Evolutionary conservation across 2,113 vertebrate species (phyloP), one percentile per base, ranked within the genome.

Genomic region (Papio anubis): DNA sequence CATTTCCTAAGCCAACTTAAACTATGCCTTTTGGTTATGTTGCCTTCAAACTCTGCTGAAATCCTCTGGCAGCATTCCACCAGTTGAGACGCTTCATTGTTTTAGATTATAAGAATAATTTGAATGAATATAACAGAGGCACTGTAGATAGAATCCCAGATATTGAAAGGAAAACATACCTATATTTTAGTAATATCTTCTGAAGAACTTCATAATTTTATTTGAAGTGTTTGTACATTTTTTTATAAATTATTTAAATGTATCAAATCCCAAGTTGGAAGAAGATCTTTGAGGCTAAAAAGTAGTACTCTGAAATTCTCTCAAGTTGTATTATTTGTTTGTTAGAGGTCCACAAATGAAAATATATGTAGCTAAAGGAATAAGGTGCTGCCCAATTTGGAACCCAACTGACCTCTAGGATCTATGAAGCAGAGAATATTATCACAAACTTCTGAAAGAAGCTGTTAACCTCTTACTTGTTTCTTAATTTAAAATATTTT

Each of bases 61-160:
- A 89, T 43, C 18, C 96, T 93, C 82, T 98, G 96, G 96, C 97
- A 85, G 45, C 94, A 84, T 97, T 96, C 93, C 75, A 9, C 95
- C 90, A 61, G 88, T 94, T 98, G 97, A 97, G 88, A 97, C 96
- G 92, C 96, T 92, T 93, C 81, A 66, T 98, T 98, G 94, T 97
- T 85, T 79, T 80, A 98, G 98, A 92, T 17, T 81, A 59, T 27
- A 30, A 95, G 91, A 96, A 97, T 84, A 68, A 96, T 72, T 25
- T 97, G 1, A 88, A 90, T 70, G 90, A 94, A 72, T 48, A 84
- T 90, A 98, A 94, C 43, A 91, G 93, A 76, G 92, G 86, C 93
- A 93, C 94, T 97, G 88, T 97, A 68, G 64, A 76, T 70, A 93
- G 88, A 94, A 90, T 89, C 93, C 93, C 94, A 95, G 3, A 64